Conservation (phyloP, 92 coral and sea anemone species). For the Micromussa lordhowensis region DNA sequence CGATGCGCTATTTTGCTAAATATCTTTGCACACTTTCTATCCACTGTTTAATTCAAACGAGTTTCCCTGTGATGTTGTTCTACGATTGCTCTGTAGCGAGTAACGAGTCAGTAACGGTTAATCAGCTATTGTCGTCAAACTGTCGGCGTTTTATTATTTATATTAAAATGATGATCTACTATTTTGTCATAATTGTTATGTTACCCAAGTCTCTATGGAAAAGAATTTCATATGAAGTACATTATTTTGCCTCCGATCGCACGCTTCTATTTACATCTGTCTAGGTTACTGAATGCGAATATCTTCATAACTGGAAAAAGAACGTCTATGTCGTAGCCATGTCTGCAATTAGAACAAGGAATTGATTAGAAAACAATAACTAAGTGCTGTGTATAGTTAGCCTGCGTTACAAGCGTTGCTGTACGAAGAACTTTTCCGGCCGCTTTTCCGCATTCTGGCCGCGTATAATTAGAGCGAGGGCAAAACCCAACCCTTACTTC, state of each 20-base stretch:
- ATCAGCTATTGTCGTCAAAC: conserved; percentile 3
- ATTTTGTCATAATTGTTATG: neutral
- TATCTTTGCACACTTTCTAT: neutral
- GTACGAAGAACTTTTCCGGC: too few relatives aligned
- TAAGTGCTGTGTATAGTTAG: neutral
- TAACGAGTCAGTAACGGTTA: neutral
- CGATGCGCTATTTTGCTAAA: neutral
- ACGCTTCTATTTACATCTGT: conserved; percentile 35
- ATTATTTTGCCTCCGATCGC: conserved; percentile 30
- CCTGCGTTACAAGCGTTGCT: too few relatives aligned
- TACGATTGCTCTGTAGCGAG: neutral
- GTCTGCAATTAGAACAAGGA: neutral
- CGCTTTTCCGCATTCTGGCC: too few relatives aligned
- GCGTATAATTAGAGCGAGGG: too few relatives aligned
- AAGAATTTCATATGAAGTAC: conserved; percentile 20
- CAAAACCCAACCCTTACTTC: too few relatives aligned
- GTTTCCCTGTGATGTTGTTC: neutral
- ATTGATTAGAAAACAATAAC: neutral
- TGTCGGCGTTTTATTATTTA: neutral
- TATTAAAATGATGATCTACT: conserved; percentile 15
- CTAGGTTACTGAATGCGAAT: neutral
- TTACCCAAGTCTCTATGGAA: conserved; percentile 29
- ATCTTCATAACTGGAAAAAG: neutral
- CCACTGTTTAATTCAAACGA: neutral
- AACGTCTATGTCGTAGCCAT: neutral